Percentiles rank a stretch among this genome's conserved stretches.
Conservation (phyloP, 2,797 vertebrate species). For the Onychomys torridus region DNA sequence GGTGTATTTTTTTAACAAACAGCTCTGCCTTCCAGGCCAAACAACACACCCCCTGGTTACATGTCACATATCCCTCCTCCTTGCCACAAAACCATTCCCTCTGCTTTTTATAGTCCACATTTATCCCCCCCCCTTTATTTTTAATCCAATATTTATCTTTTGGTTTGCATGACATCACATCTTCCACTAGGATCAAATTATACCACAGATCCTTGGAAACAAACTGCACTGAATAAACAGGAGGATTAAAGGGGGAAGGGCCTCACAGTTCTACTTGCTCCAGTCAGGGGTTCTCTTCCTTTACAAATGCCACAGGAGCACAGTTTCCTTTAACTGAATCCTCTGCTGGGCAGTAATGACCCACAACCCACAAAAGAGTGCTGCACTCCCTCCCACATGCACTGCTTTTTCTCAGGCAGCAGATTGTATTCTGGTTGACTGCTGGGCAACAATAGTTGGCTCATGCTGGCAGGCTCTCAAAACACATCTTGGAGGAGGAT, state of each 20-base stretch:
- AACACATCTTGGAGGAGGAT: conserved; percentile 55
- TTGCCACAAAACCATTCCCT: conserved; percentile 31
- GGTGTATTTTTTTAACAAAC: background rate
- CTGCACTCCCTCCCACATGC: background rate
- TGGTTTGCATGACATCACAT: conserved; percentile 26
- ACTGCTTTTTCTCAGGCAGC: conserved; percentile 63
- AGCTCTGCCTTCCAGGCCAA: background rate
- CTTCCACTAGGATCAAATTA: conserved; percentile 56
- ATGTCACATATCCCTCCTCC: background rate
- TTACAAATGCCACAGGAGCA: background rate
- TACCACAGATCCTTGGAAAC: conserved; percentile 55
- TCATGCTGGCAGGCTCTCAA: conserved; percentile 53
- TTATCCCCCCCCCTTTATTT: conserved; percentile 1
- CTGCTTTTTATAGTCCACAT: conserved; percentile 20
- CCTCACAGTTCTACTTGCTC: conserved; percentile 33
- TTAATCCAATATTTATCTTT: background rate
- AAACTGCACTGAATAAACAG: conserved; percentile 37
- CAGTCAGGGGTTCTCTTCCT: conserved; percentile 28
- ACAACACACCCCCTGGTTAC: background rate
- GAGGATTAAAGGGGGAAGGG: conserved; percentile 11
- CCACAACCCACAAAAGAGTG: conserved; percentile 19
- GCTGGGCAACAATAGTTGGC: conserved; percentile 33
- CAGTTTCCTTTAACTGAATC: conserved; percentile 40
- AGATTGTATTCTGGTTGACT: conserved; percentile 62
- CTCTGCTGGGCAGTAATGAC: conserved; percentile 52